Base-by-base conservation (phyloP, 1,140 invertebrate genomes). In the Rhyacophila brunnea region DNA sequence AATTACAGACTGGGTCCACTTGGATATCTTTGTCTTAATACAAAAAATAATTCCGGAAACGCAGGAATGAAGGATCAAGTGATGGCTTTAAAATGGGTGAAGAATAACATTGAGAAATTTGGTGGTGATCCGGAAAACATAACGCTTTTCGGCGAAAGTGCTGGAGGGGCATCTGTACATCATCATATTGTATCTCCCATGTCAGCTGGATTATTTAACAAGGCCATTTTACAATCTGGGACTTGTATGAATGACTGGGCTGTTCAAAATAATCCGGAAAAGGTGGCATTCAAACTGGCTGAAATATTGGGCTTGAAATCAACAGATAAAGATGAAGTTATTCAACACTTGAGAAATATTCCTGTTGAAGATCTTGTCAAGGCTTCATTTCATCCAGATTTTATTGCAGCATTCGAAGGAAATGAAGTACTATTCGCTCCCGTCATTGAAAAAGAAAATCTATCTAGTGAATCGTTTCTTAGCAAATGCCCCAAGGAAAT, bases 51-150 rank as follows among this genome's bases (percentile, higher is more conserved):
- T 17, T 80, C 85, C 1, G 88, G 87, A 7, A 89, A 90, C 67
- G 78, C 80, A 57, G 87, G 85, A 2, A 67, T 90, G 45, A 85
- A 86, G 63, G 89, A 91, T 73, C 87, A 90, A 69, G 71, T 80
- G 7, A 72, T 81, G 47, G 81, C 83, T 0, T 73, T 91, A 14
- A 76, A 81, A 64, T 91, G 89, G 89, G 80, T 90, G 1, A 77
- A 83, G 18, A 71, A 82, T 35, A 87, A 90, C 62, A 87, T 90
- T 1, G 72, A 48, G 6, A 62, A 68, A 1, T 90, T 90, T 63
- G 84, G 85, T 2, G 85, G 85, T 6, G 78, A 87, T 74, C 75
- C 81, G 0, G 34, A 52, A 9, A 62, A 62, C 20, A 43, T 57
- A 1, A 60, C 62, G 3, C 15, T 61, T 13, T 86, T 87, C 61